Percentiles rank a stretch among this genome's conserved stretches.
Evolutionary conservation across 2,797 vertebrate genomes (phyloP).

Genomic region (Artibeus lituratus): DNA sequence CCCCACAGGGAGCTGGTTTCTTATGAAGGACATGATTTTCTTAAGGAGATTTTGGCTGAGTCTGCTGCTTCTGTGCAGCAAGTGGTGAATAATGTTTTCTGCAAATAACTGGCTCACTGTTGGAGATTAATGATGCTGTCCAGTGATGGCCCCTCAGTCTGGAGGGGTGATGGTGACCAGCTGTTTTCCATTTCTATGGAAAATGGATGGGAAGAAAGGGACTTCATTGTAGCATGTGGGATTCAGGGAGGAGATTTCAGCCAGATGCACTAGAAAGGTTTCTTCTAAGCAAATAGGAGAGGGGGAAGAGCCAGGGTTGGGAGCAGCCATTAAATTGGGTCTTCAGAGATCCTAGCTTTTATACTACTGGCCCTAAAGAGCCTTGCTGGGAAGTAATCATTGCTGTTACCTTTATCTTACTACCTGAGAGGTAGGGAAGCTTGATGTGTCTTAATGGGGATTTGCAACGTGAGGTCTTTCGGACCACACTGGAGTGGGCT

Average conservation of each 20-base stretch:
- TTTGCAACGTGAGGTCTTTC: neutral
- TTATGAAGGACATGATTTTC: conserved; percentile 5
- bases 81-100: neutral
- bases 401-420: neutral
- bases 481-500: neutral
- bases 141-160: neutral
- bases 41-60: neutral
- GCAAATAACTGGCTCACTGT: neutral
- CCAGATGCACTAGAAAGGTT: neutral
- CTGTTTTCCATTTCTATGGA: neutral
- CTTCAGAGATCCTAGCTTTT: neutral
- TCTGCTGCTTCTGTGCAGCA: neutral
- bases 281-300: neutral
- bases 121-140: neutral
- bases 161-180: neutral
- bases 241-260: neutral
- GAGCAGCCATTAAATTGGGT: neutral
- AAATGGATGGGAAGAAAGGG: neutral
- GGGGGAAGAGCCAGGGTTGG: neutral
- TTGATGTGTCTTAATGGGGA: neutral
- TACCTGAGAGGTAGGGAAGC: neutral
- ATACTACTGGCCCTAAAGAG: fast-evolving
- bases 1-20: neutral
- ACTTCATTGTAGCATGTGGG: neutral
- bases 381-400: neutral